Conservation (phyloP, 2,113 vertebrate species). For the Antechinus flavipes region DNA sequence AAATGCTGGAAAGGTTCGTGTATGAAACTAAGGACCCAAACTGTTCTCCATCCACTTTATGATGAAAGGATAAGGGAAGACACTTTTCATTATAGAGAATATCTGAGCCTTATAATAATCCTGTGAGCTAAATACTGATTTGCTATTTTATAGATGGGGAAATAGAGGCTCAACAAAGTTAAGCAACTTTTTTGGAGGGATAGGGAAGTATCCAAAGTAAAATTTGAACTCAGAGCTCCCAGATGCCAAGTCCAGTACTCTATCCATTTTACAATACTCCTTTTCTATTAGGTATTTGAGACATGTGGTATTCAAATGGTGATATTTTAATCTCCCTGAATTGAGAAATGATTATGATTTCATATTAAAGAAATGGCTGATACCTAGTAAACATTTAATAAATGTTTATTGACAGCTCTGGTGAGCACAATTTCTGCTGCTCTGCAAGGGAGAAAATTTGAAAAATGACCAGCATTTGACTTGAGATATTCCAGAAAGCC, state of each 20-base stretch:
- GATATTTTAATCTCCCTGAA: neutral
- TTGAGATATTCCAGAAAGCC: neutral
- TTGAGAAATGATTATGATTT: neutral
- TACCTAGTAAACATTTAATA: neutral
- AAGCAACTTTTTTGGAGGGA: neutral
- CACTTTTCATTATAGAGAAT: neutral
- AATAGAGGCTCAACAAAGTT: neutral
- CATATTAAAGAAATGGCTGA: neutral
- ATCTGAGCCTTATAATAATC: neutral
- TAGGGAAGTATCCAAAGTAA: neutral
- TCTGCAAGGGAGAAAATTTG: neutral
- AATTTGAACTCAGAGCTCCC: neutral
- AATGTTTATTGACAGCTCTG: neutral
- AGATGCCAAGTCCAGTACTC: neutral
- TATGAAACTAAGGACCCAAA: neutral
- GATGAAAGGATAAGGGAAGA: constrained; percentile 4
- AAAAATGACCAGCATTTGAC: neutral
- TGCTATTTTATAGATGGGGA: neutral
- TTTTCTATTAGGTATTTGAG: neutral
- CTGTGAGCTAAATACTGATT: neutral
- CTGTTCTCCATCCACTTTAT: neutral
- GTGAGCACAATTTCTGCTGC: neutral
- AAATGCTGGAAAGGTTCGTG: neutral
- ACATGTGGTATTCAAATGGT: neutral
- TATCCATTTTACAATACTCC: neutral